phyloP scores from a whole-genome alignment of 2,888 invertebrate genomes.

The Halocaridina rubra region DNA sequence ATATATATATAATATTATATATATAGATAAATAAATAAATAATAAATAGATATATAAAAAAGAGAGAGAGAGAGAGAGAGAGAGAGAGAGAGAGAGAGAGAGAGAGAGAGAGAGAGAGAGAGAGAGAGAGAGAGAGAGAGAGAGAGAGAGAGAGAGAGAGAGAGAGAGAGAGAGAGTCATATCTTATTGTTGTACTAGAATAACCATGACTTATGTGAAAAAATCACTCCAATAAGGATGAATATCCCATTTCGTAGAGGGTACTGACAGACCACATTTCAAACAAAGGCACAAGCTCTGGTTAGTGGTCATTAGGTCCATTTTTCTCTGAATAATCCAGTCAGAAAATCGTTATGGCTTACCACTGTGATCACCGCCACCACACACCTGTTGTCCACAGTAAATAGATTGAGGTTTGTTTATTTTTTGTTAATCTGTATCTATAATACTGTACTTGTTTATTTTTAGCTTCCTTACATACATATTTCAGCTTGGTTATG shows the following conservation, averaged over 20 bases:
- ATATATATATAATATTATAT: too few species aligned
- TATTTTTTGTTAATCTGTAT: neutral
- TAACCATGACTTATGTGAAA: neutral
- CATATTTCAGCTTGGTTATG: neutral
- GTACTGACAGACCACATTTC: too few species aligned
- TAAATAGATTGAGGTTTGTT: neutral
- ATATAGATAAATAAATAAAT: neutral
- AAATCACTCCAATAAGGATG: too few species aligned
- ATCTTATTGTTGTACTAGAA: neutral
- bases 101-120: neutral
- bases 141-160: neutral
- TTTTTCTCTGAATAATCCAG: too few species aligned
- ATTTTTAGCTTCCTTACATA: too few species aligned
- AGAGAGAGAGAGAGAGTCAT: neutral
- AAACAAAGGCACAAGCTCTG: too few species aligned
- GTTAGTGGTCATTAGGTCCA: too few species aligned
- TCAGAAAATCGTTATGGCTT: too few species aligned
- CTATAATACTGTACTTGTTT: too few species aligned
- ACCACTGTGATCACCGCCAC: too few species aligned
- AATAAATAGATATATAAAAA: neutral
- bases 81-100: neutral
- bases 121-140: neutral
- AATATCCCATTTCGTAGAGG: too few species aligned
- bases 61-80: constrained; percentile 12
- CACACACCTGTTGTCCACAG: too few species aligned